These are phyloP conservation scores for Lepidochitona cinerea DNA, from an alignment of 2,888 invertebrate species.

Conservation along the genomic window DNA sequence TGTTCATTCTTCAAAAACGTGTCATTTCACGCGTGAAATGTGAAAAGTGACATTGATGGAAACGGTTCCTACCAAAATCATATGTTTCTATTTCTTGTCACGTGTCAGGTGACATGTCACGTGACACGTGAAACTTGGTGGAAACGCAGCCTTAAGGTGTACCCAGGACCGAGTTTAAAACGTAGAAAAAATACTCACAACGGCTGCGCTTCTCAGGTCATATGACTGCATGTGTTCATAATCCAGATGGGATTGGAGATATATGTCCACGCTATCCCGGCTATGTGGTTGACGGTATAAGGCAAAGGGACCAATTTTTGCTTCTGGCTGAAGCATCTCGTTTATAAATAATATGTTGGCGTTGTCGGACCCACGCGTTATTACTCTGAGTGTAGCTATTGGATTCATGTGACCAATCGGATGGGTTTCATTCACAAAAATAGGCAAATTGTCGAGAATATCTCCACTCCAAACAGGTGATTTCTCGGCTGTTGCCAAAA, in stretches of 20 bases:
- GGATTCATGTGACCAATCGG: slow-evolving; percentile 82
- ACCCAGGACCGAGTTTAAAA: too few relatives aligned
- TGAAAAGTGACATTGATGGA: too few relatives aligned
- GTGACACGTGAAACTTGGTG: too few relatives aligned
- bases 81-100: too few relatives aligned
- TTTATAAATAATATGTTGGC: background rate
- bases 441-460: slow-evolving; percentile 40
- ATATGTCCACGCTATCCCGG: slow-evolving; percentile 41
- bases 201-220: slow-evolving; percentile 48
- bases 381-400: slow-evolving; percentile 49
- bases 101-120: too few relatives aligned
- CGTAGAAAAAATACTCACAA: slow-evolving; percentile 41
- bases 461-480: slow-evolving; percentile 50
- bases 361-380: slow-evolving; percentile 41
- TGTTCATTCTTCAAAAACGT: too few relatives aligned
- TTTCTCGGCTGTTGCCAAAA: slow-evolving; percentile 76
- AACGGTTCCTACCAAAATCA: too few relatives aligned
- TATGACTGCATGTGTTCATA: slow-evolving; percentile 50
- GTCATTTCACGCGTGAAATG: too few relatives aligned
- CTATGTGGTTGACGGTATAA: slow-evolving; percentile 30
- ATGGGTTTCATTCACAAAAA: slow-evolving; percentile 98
- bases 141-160: too few relatives aligned
- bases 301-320: background rate
- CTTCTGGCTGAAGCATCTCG: background rate
- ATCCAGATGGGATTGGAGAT: slow-evolving; percentile 48